Percentiles rank a stretch among this genome's conserved stretches.
Conservation (phyloP, 2,797 vertebrate genomes). For the Neoniphon sammara region DNA sequence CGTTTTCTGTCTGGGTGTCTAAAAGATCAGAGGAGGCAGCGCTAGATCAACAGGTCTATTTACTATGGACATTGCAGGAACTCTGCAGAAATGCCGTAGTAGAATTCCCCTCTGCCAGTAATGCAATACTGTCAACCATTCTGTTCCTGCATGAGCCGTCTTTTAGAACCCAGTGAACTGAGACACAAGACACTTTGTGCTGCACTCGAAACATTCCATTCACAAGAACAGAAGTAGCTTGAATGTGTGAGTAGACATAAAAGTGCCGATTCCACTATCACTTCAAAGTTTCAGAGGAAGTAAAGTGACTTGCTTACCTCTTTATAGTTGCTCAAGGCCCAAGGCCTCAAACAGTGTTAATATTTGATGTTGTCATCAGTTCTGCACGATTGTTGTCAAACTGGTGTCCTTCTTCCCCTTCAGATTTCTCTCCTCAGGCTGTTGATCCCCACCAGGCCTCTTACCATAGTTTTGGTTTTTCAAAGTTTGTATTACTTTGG, state of each 20-base stretch:
- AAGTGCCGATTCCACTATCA: neutral
- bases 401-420: constrained; percentile 37
- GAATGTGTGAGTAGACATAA: neutral
- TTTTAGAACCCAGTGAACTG: constrained; percentile 43
- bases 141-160: constrained; percentile 57
- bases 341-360: constrained; percentile 76
- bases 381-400: constrained; percentile 58
- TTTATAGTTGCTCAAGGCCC: constrained; percentile 76
- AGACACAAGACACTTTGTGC: constrained; percentile 43
- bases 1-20: constrained; percentile 41
- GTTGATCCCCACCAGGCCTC: constrained; percentile 30
- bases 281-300: constrained; percentile 24
- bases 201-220: constrained; percentile 38
- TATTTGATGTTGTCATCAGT: constrained; percentile 82
- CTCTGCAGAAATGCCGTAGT: constrained; percentile 10
- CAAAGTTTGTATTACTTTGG: constrained; percentile 71
- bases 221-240: constrained; percentile 24
- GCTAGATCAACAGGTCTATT: constrained; percentile 28
- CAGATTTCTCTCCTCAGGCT: constrained; percentile 46
- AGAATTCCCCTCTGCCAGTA: constrained; percentile 33
- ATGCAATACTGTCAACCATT: constrained; percentile 45
- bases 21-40: constrained; percentile 27
- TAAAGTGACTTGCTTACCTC: constrained; percentile 72
- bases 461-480: constrained; percentile 37
- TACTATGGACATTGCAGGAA: constrained; percentile 2